Evolutionary conservation across 2,113 vertebrate genomes (phyloP).

Genomic region (Seriola dumerili): DNA sequence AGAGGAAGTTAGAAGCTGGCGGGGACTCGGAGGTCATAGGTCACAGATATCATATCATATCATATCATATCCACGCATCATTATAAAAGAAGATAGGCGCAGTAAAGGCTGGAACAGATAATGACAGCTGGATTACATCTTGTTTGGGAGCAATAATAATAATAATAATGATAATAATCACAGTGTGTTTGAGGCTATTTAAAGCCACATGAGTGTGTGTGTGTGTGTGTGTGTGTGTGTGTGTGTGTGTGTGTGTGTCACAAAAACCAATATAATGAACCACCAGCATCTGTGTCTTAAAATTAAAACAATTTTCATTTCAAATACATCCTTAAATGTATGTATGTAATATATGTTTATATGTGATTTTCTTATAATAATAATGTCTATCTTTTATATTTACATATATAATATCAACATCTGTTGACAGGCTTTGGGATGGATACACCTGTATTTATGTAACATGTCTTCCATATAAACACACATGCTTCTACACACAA

Average conservation of each 20-base stretch:
- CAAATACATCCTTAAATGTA: neutral
- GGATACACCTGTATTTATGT: too few relatives aligned
- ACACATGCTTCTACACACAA: too few relatives aligned
- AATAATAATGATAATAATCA: neutral
- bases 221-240: too few relatives aligned
- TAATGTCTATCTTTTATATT: too few relatives aligned
- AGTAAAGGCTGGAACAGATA: conserved; percentile 1
- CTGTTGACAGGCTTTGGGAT: too few relatives aligned
- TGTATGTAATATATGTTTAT: neutral
- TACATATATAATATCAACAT: too few relatives aligned
- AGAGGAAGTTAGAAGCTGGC: neutral
- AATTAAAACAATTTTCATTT: neutral
- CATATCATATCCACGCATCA: neutral
- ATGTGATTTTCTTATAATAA: too few relatives aligned
- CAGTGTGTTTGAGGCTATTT: neutral
- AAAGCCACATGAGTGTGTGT: neutral
- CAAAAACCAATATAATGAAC: too few relatives aligned
- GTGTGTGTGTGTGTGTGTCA: too few relatives aligned
- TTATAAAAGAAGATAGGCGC: conserved; percentile 13
- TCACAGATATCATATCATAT: conserved; percentile 10
- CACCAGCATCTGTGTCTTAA: too few relatives aligned
- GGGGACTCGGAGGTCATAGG: neutral
- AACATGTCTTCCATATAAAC: too few relatives aligned
- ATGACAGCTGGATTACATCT: conserved; percentile 7
- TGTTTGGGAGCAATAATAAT: neutral